These are phyloP conservation scores for Cliona cf. orientalis DNA, from an alignment of 37 sponge, comb jelly and placozoan species.

Conservation along the genomic window DNA sequence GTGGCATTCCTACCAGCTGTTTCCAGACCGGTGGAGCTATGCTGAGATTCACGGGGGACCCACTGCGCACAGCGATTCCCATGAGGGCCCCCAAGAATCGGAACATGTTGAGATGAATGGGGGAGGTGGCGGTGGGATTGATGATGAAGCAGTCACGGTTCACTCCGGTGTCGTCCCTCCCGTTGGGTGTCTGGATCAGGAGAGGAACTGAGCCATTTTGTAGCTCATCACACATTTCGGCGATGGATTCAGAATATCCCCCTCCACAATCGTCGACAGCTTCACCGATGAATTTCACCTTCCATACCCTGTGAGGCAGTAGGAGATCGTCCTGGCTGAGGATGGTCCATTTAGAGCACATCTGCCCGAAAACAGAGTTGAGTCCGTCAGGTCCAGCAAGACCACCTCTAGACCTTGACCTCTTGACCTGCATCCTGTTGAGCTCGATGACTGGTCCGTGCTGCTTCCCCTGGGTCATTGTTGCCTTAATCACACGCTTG, in stretches of 20 bases:
- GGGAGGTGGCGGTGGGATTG: conserved; percentile 83
- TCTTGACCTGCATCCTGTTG: conserved; percentile 85
- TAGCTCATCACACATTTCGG: conserved; percentile 97
- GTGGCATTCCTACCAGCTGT: conserved; percentile 81
- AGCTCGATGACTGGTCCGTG: conserved; percentile 93
- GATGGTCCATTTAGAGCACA: conserved; percentile 84
- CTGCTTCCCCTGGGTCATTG: conserved; percentile 91
- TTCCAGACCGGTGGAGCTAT: conserved; percentile 97
- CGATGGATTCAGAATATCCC: conserved; percentile 94
- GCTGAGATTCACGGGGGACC: conserved; percentile 82
- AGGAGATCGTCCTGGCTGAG: conserved; percentile 70
- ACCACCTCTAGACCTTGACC: conserved; percentile 46
- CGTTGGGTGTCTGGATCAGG: conserved; percentile 96
- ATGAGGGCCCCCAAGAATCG: conserved; percentile 87
- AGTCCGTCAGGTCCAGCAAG: conserved; percentile 75
- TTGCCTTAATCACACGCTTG: conserved; percentile 87
- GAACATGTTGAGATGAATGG: conserved; percentile 88
- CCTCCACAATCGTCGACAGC: conserved; percentile 97
- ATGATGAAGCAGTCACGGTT: conserved; percentile 95
- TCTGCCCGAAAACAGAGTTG: conserved; percentile 91
- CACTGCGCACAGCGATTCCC: conserved; percentile 93
- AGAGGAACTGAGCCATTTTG: conserved; percentile 90
- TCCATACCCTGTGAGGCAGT: conserved; percentile 94
- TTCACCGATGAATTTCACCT: conserved; percentile 97
- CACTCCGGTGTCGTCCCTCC: conserved; percentile 91